Evolutionary conservation across 2,113 vertebrate species (phyloP), one percentile per base, ranked within the genome.

Genomic region (Phyllostomus discolor): DNA sequence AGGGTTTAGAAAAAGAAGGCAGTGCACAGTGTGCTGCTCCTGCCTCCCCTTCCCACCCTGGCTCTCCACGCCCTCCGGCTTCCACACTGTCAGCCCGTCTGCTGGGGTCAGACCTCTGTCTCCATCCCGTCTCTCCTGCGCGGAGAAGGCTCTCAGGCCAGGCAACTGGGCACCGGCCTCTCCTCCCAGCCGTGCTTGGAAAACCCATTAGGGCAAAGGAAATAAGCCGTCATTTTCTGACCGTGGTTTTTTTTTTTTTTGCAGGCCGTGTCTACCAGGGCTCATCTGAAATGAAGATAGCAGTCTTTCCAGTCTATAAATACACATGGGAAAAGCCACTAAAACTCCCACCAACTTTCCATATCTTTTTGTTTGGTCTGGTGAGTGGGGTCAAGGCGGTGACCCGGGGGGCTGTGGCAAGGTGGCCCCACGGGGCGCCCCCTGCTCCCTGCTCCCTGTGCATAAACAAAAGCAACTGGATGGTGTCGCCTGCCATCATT

Each of bases 391-490:
- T 43, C 78, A 41, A 50, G 86, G 72, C 80, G 57, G 35, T 0
- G 38, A 59, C 31, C 10, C 16, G 6, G 31, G 57, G 73, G 35
- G 88, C 62, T 14, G 85, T 81, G 76, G 92, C 35, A 70, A 93
- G 92, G 85, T 81, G 93, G 69, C 57, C 57, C 41, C 72, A 7
- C 20, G 9, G 24, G 82, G 82, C 54, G 80, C 79, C 83, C 97
- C 59, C 67, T 9, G 28, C 79, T 85, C 97, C 59, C 67, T 9
- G 28, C 12, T 28, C 33, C 52, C 35, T 5, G 70, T 90, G 26
- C 22, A 46, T 76, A 96, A 97, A 98, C 93, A 97, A 97, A 98
- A 98, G 89, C 67, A 4, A 19, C 81, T 62, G 96, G 75, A 50
- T 70, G 91, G 62, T 7, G 59, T 67, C 72, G 88, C 64, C 64